Evolutionary conservation across 2,113 vertebrate genomes (phyloP).

Genomic region (Tautogolabrus adspersus): DNA sequence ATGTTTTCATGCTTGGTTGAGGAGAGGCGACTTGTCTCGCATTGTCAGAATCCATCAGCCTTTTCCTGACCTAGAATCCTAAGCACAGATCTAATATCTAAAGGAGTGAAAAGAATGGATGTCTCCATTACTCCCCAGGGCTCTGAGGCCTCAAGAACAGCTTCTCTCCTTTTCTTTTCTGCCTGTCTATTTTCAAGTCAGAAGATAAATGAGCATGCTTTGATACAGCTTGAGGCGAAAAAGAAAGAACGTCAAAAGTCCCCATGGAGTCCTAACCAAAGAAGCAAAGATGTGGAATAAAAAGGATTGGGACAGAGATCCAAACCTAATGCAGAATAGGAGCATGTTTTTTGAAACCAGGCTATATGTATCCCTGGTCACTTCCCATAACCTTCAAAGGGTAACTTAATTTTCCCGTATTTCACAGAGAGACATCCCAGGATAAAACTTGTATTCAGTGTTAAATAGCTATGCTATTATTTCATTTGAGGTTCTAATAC

Average conservation of each 20-base stretch:
- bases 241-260: slow-evolving; percentile 51
- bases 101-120: slow-evolving; percentile 64
- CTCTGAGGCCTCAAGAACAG: slow-evolving; percentile 59
- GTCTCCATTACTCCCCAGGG: slow-evolving; percentile 58
- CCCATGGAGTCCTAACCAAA: slow-evolving; percentile 48
- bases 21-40: slow-evolving; percentile 37
- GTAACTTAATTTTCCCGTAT: slow-evolving; percentile 18
- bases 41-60: slow-evolving; percentile 66
- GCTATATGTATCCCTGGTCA: slow-evolving; percentile 37
- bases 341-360: slow-evolving; percentile 39
- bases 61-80: slow-evolving; percentile 72
- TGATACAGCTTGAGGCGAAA: slow-evolving; percentile 56
- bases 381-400: slow-evolving; percentile 48
- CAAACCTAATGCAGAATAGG: slow-evolving; percentile 40
- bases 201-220: slow-evolving; percentile 76
- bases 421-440: slow-evolving; percentile 5
- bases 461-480: neutral
- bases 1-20: slow-evolving; percentile 54
- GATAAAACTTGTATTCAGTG: slow-evolving; percentile 2
- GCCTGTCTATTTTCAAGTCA: slow-evolving; percentile 70
- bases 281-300: slow-evolving; percentile 50
- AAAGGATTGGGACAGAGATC: slow-evolving; percentile 40
- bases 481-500: slow-evolving; percentile 12
- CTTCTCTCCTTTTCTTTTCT: slow-evolving; percentile 44
- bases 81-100: slow-evolving; percentile 63